Evolutionary conservation across 2,888 invertebrate genomes (phyloP).

Genomic region (Anthrax anthrax): DNA sequence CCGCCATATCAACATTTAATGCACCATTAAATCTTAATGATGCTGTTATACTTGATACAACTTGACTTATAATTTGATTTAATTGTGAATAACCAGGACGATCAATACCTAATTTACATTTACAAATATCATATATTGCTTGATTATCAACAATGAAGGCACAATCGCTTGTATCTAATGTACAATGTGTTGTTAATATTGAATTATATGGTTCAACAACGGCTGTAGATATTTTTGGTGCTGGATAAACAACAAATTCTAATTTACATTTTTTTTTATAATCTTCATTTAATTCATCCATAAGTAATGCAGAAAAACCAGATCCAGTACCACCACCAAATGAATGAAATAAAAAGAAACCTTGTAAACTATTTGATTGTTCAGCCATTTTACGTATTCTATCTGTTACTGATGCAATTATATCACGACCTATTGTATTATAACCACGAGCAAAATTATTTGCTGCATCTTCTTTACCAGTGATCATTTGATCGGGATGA

Average conservation of each 20-base stretch:
- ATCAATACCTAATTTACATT: conserved; percentile 50
- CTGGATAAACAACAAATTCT: conserved; percentile 37
- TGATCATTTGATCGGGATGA: conserved; percentile 71
- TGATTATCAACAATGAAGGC: conserved; percentile 88
- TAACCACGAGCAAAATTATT: conserved; percentile 79
- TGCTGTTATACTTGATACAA: conserved; percentile 70
- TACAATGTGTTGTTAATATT: conserved; percentile 74
- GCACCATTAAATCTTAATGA: conserved; percentile 72
- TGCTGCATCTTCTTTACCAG: conserved; percentile 80
- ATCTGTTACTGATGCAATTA: conserved; percentile 58
- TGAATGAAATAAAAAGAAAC: conserved; percentile 81
- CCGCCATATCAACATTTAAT: conserved; percentile 71
- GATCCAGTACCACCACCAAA: conserved; percentile 74
- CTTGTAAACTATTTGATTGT: conserved; percentile 65
- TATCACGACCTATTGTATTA: conserved; percentile 71
- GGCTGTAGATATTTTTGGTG: conserved; percentile 60
- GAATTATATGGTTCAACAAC: conserved; percentile 89
- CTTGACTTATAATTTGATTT: conserved; percentile 51
- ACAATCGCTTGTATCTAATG: conserved; percentile 69
- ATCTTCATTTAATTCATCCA: conserved; percentile 68
- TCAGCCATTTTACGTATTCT: conserved; percentile 61
- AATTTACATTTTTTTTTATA: conserved; percentile 75
- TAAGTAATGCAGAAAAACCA: conserved; percentile 69
- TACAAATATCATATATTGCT: conserved; percentile 79
- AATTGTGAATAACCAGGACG: conserved; percentile 54